Evolutionary conservation across 2,797 vertebrate genomes (phyloP).

Genomic region (Nannoperca australis): DNA sequence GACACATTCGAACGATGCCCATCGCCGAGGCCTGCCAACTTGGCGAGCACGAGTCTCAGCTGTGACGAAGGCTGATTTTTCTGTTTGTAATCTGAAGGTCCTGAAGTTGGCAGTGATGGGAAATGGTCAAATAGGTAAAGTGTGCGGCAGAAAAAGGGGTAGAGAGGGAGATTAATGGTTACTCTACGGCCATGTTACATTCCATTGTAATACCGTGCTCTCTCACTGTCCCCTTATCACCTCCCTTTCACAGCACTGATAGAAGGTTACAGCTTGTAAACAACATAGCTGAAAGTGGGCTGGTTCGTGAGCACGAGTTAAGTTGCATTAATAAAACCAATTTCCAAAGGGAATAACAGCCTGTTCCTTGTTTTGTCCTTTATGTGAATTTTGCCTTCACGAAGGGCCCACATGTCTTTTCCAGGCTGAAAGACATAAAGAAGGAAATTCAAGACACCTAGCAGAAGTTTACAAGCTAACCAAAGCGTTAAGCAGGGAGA

Average conservation of each 20-base stretch:
- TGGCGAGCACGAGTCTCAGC: slow-evolving; percentile 60
- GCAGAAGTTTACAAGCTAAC: slow-evolving; percentile 3
- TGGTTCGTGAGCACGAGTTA: slow-evolving; percentile 2
- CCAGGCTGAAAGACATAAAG: background rate
- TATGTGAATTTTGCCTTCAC: slow-evolving; percentile 14
- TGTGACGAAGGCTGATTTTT: slow-evolving; percentile 68
- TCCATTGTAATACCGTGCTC: slow-evolving; percentile 40
- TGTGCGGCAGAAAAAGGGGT: slow-evolving; percentile 27
- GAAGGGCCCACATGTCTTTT: slow-evolving; percentile 24
- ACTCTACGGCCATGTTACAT: slow-evolving; percentile 28
- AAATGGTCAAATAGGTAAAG: slow-evolving; percentile 67
- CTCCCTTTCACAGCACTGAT: slow-evolving; percentile 51
- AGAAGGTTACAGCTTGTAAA: slow-evolving; percentile 62
- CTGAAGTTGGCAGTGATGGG: slow-evolving; percentile 73
- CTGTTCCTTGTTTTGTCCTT: slow-evolving; percentile 13
- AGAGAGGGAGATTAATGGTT: slow-evolving; percentile 52
- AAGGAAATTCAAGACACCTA: background rate
- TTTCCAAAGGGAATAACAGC: slow-evolving; percentile 34
- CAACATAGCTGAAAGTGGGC: slow-evolving; percentile 32
- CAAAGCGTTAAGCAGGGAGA: slow-evolving; percentile 37
- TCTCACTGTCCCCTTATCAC: slow-evolving; percentile 40
- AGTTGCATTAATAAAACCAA: slow-evolving; percentile 49
- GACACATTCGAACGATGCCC: slow-evolving; percentile 78
- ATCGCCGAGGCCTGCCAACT: slow-evolving; percentile 73
- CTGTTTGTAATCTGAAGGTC: slow-evolving; percentile 77